Evolutionary conservation across 1,140 invertebrate genomes (phyloP).

Genomic region (Drosophila burlai): DNA sequence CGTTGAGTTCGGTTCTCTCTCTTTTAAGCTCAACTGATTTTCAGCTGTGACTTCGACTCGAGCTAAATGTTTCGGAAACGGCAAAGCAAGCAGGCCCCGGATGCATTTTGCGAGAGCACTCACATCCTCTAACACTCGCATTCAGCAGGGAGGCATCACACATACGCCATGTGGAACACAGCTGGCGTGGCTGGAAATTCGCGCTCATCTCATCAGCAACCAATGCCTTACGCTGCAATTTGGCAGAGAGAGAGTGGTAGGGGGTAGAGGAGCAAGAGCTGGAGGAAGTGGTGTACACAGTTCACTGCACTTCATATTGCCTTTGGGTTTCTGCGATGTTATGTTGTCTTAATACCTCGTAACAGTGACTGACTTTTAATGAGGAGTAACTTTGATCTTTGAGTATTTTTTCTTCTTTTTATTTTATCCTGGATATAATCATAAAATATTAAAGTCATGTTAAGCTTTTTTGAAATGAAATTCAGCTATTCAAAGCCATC

Average conservation of each 20-base stretch:
- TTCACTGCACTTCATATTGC: constrained; percentile 67
- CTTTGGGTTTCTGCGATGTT: constrained; percentile 31
- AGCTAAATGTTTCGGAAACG: constrained; percentile 75
- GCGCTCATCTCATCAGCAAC: constrained; percentile 68
- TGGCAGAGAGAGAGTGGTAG: constrained; percentile 3
- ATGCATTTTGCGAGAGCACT: constrained; percentile 62
- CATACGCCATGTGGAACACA: constrained; percentile 63
- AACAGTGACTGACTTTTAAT: too few relatives aligned
- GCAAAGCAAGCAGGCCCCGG: constrained; percentile 59
- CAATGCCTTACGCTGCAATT: constrained; percentile 54
- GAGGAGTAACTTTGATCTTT: background rate
- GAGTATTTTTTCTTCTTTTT: background rate
- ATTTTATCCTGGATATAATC: background rate
- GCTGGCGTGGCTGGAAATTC: constrained; percentile 39
- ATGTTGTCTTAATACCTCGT: constrained; percentile 20
- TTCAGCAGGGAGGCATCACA: constrained; percentile 24
- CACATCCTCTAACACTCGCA: background rate
- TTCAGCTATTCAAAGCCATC: background rate
- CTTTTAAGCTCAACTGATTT: constrained; percentile 51
- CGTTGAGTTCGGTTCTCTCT: constrained; percentile 29
- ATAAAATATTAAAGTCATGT: background rate
- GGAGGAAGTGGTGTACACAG: constrained; percentile 36
- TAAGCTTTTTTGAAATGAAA: background rate
- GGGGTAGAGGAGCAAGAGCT: background rate
- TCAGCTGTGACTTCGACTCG: constrained; percentile 47